phyloP scores from a whole-genome alignment of 1,140 invertebrate genomes.

The Cyrtorhinus lividipennis region DNA sequence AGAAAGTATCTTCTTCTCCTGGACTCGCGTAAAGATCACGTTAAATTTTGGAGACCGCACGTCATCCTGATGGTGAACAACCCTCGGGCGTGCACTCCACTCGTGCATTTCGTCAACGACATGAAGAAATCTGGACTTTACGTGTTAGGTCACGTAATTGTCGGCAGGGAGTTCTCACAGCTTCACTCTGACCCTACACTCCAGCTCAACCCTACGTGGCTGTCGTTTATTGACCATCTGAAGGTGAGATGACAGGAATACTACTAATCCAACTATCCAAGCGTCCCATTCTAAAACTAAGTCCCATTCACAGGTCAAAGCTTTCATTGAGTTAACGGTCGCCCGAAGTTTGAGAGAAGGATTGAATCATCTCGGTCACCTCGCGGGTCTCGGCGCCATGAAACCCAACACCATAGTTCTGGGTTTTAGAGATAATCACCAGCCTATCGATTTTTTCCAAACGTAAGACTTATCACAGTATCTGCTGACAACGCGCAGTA shows the following conservation, averaged over 20 bases:
- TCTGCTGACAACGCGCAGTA: no score
- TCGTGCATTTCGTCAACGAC: conserved; percentile 97
- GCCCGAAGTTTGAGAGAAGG: conserved; percentile 73
- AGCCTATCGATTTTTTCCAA: conserved; percentile 58
- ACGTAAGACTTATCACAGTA: conserved; percentile 28
- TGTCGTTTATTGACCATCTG: conserved; percentile 72
- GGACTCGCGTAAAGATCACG: conserved; percentile 91
- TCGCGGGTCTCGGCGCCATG: conserved; percentile 95
- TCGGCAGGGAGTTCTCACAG: conserved; percentile 39
- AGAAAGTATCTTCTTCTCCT: conserved; percentile 91
- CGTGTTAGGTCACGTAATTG: conserved; percentile 82
- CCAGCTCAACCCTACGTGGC: conserved; percentile 70
- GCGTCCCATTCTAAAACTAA: no score
- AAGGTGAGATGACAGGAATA: no score
- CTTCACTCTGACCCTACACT: conserved; percentile 49
- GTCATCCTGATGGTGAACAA: conserved; percentile 85
- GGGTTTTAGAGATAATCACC: conserved; percentile 71
- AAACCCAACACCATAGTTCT: conserved; percentile 92
- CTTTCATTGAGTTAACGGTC: conserved; percentile 90
- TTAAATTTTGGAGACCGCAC: conserved; percentile 98
- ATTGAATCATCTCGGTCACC: conserved; percentile 76
- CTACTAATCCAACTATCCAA: no score
- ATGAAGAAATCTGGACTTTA: conserved; percentile 96
- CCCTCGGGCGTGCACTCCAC: conserved; percentile 71
- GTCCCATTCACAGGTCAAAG: conserved; percentile 54